phyloP scores from a whole-genome alignment of 2,888 invertebrate genomes.

The Tipula unca region DNA sequence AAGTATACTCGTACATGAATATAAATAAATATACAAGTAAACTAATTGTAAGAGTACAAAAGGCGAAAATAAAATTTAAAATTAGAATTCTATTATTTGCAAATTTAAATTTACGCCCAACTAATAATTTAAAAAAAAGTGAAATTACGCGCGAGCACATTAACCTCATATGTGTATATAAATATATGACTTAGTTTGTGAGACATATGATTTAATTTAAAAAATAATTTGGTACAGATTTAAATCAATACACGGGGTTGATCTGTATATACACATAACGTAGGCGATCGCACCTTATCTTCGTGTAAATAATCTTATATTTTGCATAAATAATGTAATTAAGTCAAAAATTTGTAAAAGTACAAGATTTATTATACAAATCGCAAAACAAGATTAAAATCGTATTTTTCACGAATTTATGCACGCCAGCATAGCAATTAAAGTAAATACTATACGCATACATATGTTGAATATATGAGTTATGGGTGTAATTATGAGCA shows the following conservation, averaged over 20 bases:
- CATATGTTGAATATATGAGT: not conserved
- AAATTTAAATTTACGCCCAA: not conserved
- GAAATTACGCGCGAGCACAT: not conserved
- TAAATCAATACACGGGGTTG: not conserved
- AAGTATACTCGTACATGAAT: too few relatives aligned
- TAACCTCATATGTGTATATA: not conserved
- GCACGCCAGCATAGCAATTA: not conserved
- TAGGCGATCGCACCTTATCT: conserved; percentile 3
- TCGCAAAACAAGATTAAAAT: not conserved
- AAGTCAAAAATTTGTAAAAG: not conserved
- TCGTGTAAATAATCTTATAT: not conserved
- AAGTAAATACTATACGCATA: not conserved
- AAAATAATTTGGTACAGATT: not conserved
- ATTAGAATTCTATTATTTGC: conserved; percentile 3
- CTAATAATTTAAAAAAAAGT: not conserved
- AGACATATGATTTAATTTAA: not conserved
- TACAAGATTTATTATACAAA: conserved; percentile 14
- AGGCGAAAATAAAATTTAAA: not conserved
- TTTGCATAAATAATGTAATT: not conserved
- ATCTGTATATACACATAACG: not conserved
- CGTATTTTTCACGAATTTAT: not conserved
- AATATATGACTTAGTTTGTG: not conserved
- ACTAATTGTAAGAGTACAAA: not conserved
- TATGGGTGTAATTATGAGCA: not conserved
- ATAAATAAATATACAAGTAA: too few relatives aligned